Percentiles rank a stretch among this genome's conserved stretches.
phyloP scores from a whole-genome alignment of 2,888 invertebrate genomes.

The Cremastinae sp. region DNA sequence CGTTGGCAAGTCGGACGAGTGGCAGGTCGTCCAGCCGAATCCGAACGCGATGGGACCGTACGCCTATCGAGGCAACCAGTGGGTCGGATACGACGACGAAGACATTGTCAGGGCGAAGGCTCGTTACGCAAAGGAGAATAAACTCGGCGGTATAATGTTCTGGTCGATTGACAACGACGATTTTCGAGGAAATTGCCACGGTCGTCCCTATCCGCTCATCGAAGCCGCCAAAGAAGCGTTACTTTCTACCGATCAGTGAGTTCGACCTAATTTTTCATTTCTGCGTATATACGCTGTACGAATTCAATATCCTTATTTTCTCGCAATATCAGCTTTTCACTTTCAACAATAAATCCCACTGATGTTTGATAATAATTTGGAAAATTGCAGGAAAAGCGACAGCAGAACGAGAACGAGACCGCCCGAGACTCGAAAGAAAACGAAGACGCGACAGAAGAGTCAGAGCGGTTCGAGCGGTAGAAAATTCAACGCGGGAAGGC shows the following conservation, averaged over 20 bases:
- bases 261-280: too few relatives aligned
- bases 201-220: slow-evolving; percentile 93
- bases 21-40: slow-evolving; percentile 92
- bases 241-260: slow-evolving; percentile 85
- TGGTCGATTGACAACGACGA: slow-evolving; percentile 98
- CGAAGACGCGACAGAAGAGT: slow-evolving; percentile 43
- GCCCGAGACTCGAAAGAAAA: slow-evolving; percentile 64
- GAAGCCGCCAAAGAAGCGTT: slow-evolving; percentile 94
- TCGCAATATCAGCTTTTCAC: too few relatives aligned
- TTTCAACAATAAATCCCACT: too few relatives aligned
- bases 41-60: slow-evolving; percentile 93
- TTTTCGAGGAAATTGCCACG: slow-evolving; percentile 94
- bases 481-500: slow-evolving; percentile 62
- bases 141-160: slow-evolving; percentile 95
- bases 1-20: slow-evolving; percentile 87
- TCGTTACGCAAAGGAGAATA: slow-evolving; percentile 91
- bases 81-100: slow-evolving; percentile 96
- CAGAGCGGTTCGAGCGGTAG: slow-evolving; percentile 66
- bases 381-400: slow-evolving; percentile 53
- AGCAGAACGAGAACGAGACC: slow-evolving; percentile 62
- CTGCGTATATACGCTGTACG: neutral
- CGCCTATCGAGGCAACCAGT: slow-evolving; percentile 92
- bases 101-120: slow-evolving; percentile 91
- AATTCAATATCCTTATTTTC: neutral
- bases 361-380: too few relatives aligned